Conservation (phyloP, 1,140 invertebrate genomes). For the Mactra quadrangularis region DNA sequence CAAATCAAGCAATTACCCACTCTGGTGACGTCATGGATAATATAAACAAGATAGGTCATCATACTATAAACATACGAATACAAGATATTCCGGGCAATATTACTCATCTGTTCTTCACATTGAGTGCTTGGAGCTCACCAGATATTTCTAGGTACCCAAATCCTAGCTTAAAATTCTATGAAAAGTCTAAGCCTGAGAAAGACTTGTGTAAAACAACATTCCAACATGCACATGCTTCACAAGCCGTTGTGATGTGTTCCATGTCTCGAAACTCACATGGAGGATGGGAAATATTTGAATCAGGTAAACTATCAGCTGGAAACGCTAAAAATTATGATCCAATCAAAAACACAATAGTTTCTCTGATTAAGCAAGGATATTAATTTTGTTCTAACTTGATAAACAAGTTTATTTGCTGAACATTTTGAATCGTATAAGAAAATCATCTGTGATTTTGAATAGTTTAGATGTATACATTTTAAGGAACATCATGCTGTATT, state of each 20-base stretch:
- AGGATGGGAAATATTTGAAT: slow-evolving; percentile 70
- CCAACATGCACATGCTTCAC: slow-evolving; percentile 61
- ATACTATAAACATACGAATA: slow-evolving; percentile 68
- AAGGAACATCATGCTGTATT: too few species aligned
- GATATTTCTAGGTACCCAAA: slow-evolving; percentile 68
- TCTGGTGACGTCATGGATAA: slow-evolving; percentile 73
- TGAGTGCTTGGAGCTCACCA: slow-evolving; percentile 71
- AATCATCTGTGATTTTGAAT: too few species aligned
- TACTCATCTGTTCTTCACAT: slow-evolving; percentile 70
- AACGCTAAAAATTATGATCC: slow-evolving; percentile 67
- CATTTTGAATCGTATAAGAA: too few species aligned
- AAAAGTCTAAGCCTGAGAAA: slow-evolving; percentile 59
- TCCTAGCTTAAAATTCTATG: slow-evolving; percentile 71
- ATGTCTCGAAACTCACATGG: slow-evolving; percentile 59
- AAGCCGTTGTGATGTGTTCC: slow-evolving; percentile 74
- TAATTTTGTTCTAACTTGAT: too few species aligned
- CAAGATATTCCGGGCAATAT: slow-evolving; percentile 65
- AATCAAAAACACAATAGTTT: slow-evolving; percentile 49
- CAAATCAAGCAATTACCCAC: slow-evolving; percentile 48
- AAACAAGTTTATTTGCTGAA: too few species aligned
- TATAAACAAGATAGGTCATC: slow-evolving; percentile 62
- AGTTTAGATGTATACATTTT: too few species aligned
- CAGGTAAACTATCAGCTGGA: slow-evolving; percentile 68
- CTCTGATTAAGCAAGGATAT: slow-evolving; percentile 60
- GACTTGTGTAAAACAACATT: slow-evolving; percentile 71